Conservation (phyloP, 92 coral and sea anemone genomes). For the Parazoanthus atlanticus region DNA sequence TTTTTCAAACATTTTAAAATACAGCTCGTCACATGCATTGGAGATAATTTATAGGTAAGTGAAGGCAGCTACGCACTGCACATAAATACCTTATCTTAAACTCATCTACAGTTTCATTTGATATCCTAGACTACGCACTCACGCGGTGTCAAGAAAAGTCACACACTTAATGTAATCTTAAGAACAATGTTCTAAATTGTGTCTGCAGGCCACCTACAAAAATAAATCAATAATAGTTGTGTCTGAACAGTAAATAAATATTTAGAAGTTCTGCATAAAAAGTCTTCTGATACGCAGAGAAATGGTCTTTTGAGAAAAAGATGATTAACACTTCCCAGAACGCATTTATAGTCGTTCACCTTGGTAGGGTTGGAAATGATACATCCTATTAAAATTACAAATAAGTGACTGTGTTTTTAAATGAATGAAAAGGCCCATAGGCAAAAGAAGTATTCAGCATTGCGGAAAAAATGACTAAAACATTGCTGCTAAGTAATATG, state of each 20-base stretch:
- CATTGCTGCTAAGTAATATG: neutral
- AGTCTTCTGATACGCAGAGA: no score
- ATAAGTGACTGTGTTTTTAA: neutral
- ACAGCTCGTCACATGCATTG: neutral
- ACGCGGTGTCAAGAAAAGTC: neutral
- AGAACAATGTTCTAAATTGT: neutral
- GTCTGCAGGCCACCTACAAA: neutral
- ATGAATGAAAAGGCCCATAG: neutral
- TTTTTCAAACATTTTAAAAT: neutral
- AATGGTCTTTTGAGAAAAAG: neutral
- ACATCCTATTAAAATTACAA: neutral
- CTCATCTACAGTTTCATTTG: constrained; percentile 2
- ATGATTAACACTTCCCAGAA: neutral
- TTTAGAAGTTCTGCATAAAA: neutral
- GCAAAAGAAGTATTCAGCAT: neutral
- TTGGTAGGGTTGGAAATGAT: neutral
- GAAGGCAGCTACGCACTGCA: neutral
- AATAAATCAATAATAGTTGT: neutral
- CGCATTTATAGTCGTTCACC: neutral
- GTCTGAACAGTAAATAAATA: neutral
- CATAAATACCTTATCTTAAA: neutral
- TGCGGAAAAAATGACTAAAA: neutral
- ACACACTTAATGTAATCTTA: neutral
- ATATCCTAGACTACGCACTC: neutral
- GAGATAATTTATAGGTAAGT: neutral